phyloP scores from a whole-genome alignment of 2,113 vertebrate genomes.

The Pachycephala philippinensis region DNA sequence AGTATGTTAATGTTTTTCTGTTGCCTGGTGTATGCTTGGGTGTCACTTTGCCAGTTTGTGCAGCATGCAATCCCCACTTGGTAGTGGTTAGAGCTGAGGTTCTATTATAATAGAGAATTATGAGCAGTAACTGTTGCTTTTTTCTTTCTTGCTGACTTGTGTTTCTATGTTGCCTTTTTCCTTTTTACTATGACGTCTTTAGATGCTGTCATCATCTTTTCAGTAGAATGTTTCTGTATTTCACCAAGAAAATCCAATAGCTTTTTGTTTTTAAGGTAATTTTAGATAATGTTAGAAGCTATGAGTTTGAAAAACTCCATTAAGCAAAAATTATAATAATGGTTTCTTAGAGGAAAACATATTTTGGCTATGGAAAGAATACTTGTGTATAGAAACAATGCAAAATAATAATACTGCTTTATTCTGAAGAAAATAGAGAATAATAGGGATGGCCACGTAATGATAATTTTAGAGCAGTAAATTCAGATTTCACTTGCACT shows the following conservation, averaged over 20 bases:
- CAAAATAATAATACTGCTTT: background rate
- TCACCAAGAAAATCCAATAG: background rate
- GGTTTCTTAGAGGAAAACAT: background rate
- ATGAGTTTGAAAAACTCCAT: background rate
- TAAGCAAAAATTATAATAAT: background rate
- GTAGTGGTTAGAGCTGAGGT: background rate
- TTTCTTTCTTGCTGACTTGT: background rate
- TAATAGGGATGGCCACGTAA: background rate
- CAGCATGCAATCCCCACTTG: background rate
- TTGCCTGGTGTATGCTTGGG: background rate
- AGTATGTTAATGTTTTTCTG: background rate
- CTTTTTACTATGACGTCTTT: background rate
- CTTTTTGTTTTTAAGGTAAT: background rate
- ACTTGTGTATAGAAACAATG: background rate
- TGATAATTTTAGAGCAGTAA: background rate
- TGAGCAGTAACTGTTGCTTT: background rate
- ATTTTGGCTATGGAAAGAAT: background rate
- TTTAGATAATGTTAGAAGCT: background rate
- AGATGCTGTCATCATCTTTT: background rate
- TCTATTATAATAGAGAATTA: background rate
- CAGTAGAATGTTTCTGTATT: background rate
- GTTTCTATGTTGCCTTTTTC: background rate
- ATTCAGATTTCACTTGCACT: background rate
- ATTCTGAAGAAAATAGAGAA: background rate
- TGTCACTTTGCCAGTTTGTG: background rate